Evolutionary conservation across 1,140 invertebrate species (phyloP).

Genomic region (Zaprionus vittiger): DNA sequence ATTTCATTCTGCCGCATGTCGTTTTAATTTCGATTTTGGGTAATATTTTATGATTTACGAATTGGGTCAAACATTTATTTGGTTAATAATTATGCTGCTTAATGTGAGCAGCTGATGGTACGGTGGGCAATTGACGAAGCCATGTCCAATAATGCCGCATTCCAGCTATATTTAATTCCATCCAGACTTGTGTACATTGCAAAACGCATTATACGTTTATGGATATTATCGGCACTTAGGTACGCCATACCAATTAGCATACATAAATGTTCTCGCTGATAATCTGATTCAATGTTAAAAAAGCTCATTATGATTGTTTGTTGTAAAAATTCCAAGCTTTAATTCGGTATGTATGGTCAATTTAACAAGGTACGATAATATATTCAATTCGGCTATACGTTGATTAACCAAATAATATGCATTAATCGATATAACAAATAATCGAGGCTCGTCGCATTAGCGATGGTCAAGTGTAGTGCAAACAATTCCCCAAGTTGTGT

Average conservation of each 20-base stretch:
- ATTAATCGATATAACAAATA: background rate
- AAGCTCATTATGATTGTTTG: constrained; percentile 14
- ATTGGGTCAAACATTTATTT: background rate
- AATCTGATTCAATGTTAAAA: constrained; percentile 22
- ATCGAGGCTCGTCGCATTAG: background rate
- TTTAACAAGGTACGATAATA: background rate
- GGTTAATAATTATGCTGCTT: background rate
- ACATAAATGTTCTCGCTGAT: background rate
- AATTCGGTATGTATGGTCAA: constrained; percentile 1
- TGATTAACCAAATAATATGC: background rate
- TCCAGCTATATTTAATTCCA: background rate
- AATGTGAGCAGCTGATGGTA: constrained; percentile 5
- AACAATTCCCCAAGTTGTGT: background rate
- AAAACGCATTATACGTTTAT: background rate
- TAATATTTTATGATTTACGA: background rate
- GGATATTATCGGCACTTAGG: constrained; percentile 5
- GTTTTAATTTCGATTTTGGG: background rate
- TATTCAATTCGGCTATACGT: background rate
- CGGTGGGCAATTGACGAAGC: background rate
- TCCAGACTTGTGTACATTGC: constrained; percentile 1
- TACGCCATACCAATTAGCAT: constrained; percentile 17
- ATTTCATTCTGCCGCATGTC: background rate
- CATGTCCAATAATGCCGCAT: constrained; percentile 15
- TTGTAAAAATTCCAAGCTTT: constrained; percentile 6
- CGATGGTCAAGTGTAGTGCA: constrained; percentile 3